Percentiles rank a stretch among this genome's conserved stretches.
Evolutionary conservation across 2,888 invertebrate genomes (phyloP).

Genomic region (Chesias legatella): DNA sequence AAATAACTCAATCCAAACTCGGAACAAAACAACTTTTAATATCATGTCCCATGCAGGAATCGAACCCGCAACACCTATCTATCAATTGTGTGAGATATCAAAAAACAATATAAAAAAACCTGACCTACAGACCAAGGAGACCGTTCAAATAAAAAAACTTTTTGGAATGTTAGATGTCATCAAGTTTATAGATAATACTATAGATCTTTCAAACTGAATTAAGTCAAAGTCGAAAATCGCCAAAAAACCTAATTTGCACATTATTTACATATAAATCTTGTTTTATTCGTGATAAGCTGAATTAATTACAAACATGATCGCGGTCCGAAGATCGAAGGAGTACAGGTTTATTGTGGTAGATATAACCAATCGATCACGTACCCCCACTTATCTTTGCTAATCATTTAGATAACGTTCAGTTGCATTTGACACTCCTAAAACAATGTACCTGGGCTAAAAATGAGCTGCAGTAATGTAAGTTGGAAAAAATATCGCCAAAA

Average conservation of each 20-base stretch:
- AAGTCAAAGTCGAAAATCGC: too few species aligned
- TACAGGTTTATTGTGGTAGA: slow-evolving; percentile 64
- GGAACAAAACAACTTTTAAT: too few species aligned
- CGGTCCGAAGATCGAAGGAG: slow-evolving; percentile 54
- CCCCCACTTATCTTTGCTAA: slow-evolving; percentile 15
- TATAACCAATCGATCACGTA: slow-evolving; percentile 10
- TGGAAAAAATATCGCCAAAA: slow-evolving; percentile 10
- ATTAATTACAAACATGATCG: slow-evolving; percentile 41
- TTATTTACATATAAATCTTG: slow-evolving; percentile 6
- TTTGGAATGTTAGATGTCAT: too few species aligned
- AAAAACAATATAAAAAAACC: too few species aligned
- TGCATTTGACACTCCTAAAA: slow-evolving; percentile 6
- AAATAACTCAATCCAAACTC: too few species aligned
- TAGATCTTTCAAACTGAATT: too few species aligned
- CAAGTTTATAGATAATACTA: too few species aligned
- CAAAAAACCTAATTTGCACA: slow-evolving; percentile 7
- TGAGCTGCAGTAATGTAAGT: slow-evolving; percentile 24
- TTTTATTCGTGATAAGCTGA: slow-evolving; percentile 2
- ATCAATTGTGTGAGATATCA: too few species aligned
- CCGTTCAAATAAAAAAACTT: too few species aligned
- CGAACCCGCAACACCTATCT: too few species aligned
- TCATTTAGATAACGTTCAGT: slow-evolving; percentile 13
- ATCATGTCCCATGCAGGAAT: too few species aligned
- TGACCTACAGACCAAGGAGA: too few species aligned
- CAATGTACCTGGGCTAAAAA: slow-evolving; percentile 1